phyloP scores from a whole-genome alignment of 2,888 invertebrate species.

The Amorpha juglandis region DNA sequence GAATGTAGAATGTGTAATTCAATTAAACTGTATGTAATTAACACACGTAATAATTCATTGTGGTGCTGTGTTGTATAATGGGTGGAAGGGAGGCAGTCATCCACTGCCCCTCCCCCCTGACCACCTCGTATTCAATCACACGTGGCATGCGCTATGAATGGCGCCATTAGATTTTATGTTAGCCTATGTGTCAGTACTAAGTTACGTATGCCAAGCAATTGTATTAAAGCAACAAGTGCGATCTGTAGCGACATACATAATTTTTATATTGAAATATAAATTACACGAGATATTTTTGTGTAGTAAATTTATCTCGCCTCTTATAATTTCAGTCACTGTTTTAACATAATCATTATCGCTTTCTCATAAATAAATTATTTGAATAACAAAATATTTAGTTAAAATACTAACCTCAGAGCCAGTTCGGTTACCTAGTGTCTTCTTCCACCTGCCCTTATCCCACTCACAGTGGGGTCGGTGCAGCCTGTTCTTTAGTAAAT shows the following conservation, averaged over 20 bases:
- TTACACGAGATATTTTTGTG: neutral
- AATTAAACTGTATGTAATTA: neutral
- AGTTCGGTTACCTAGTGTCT: too few species aligned
- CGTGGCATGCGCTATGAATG: constrained; percentile 1
- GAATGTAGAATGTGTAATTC: neutral
- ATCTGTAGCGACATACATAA: neutral
- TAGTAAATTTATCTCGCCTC: too few species aligned
- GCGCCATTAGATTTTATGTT: constrained; percentile 11
- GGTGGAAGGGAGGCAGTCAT: neutral
- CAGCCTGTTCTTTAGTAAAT: too few species aligned
- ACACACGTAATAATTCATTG: neutral
- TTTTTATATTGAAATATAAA: neutral
- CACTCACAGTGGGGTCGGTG: too few species aligned
- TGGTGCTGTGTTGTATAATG: neutral
- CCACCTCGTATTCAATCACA: constrained; percentile 1
- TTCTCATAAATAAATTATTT: too few species aligned
- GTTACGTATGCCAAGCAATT: neutral
- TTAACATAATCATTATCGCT: too few species aligned
- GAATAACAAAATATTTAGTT: too few species aligned
- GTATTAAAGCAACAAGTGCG: neutral
- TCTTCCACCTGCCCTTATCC: too few species aligned
- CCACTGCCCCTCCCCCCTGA: neutral
- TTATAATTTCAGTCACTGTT: too few species aligned
- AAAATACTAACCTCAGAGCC: too few species aligned
- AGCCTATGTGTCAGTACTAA: neutral